These are phyloP conservation scores for Struthidea cinerea DNA, from an alignment of 2,113 vertebrate genomes.

Conservation along the genomic window DNA sequence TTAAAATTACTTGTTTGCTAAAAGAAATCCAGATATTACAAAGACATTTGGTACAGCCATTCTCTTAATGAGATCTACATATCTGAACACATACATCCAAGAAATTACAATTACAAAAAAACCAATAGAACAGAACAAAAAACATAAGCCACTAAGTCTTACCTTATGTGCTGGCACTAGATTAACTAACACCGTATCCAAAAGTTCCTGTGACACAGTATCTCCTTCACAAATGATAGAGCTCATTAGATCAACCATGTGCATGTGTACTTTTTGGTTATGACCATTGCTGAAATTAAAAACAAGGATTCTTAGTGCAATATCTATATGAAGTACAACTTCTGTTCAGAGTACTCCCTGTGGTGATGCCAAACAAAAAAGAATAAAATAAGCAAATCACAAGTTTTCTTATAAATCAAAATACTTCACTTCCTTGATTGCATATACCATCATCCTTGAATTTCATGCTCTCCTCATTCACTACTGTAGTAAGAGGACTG, in stretches of 20 bases:
- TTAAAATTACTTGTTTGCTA: neutral
- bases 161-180: constrained; percentile 98
- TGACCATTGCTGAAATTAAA: constrained; percentile 89
- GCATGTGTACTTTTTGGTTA: constrained; percentile 99
- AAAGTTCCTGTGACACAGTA: constrained; percentile 94
- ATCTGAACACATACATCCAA: neutral
- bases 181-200: constrained; percentile 97
- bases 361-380: neutral
- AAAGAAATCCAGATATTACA: neutral
- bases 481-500: neutral
- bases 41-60: neutral
- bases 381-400: neutral
- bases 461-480: neutral
- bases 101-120: neutral
- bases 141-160: constrained; percentile 6
- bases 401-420: neutral
- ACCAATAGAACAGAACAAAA: neutral
- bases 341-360: neutral
- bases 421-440: neutral
- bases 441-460: neutral
- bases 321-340: neutral
- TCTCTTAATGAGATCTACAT: neutral
- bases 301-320: constrained; percentile 4
- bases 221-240: constrained; percentile 98
- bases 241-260: constrained; percentile 99